Evolutionary conservation across 2,888 invertebrate genomes (phyloP).

Genomic region (Sipha maydis): DNA sequence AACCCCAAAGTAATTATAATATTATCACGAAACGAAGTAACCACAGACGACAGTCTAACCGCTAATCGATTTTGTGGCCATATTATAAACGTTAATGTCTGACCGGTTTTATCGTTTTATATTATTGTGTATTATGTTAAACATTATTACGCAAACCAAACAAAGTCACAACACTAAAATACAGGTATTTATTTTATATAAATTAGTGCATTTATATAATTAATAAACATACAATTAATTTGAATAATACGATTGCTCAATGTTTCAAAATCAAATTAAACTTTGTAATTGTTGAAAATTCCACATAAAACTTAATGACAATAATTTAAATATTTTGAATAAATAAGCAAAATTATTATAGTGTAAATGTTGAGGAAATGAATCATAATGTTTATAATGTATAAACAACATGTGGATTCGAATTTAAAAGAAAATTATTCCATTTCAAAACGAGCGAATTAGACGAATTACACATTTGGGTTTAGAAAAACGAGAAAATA

Average conservation of each 20-base stretch:
- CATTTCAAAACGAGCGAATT: not conserved
- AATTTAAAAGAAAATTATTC: not conserved
- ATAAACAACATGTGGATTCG: not conserved
- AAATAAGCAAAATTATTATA: too few relatives aligned
- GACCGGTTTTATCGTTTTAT: conserved; percentile 24
- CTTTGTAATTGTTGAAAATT: not conserved
- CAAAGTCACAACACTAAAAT: not conserved
- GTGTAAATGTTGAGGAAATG: too few relatives aligned
- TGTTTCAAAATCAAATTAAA: not conserved
- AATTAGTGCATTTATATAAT: not conserved
- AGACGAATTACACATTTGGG: not conserved
- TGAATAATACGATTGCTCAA: too few relatives aligned
- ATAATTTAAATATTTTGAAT: not conserved
- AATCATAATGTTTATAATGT: not conserved
- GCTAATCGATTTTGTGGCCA: conserved; percentile 30
- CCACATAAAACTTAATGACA: not conserved
- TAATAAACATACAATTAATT: not conserved
- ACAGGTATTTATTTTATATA: not conserved
- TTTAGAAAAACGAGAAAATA: not conserved
- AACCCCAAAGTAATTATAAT: conserved; percentile 22
- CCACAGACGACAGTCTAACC: conserved; percentile 13
- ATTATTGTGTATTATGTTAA: not conserved
- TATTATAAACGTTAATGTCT: conserved; percentile 7
- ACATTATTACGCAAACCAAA: not conserved
- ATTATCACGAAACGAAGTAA: conserved; percentile 2